Conservation (phyloP, 1,140 invertebrate species). For the Pectinophora gossypiella region DNA sequence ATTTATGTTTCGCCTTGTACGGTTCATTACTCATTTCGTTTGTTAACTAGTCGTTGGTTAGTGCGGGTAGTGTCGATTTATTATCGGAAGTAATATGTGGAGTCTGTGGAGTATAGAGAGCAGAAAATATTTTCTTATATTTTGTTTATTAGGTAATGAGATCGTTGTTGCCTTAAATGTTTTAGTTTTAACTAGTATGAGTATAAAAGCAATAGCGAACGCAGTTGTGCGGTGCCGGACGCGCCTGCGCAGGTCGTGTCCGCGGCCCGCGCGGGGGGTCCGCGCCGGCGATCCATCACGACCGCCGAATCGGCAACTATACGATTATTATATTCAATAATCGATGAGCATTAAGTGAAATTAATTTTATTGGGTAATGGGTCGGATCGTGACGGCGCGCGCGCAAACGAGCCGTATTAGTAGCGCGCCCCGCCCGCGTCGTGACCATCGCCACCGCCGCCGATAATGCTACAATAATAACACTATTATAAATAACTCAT, state of each 20-base stretch:
- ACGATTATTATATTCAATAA: constrained; percentile 66
- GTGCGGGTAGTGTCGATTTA: constrained; percentile 16
- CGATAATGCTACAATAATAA: constrained; percentile 18
- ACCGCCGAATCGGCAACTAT: constrained; percentile 44
- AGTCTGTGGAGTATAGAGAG: no score
- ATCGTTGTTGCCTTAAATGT: no score
- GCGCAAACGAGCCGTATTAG: constrained; percentile 39
- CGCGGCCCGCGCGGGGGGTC: constrained; percentile 48
- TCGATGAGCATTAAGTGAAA: constrained; percentile 69
- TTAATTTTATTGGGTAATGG: constrained; percentile 68
- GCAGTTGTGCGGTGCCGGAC: no score
- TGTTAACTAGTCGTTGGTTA: constrained; percentile 11
- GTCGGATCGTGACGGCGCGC: constrained; percentile 43
- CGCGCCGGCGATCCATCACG: constrained; percentile 46
- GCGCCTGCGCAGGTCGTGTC: constrained; percentile 48
- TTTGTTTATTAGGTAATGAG: no score
- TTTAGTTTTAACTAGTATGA: no score
- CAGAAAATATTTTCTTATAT: no score
- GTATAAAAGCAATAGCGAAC: no score
- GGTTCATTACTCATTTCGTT: constrained; percentile 29
- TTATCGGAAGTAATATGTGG: constrained; percentile 10
- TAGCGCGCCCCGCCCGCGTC: constrained; percentile 16
- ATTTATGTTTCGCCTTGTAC: constrained; percentile 32
- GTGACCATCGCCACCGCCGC: background rate
- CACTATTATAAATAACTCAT: constrained; percentile 17